Base-by-base conservation (phyloP, 2,113 vertebrate species). In the Morone saxatilis region DNA sequence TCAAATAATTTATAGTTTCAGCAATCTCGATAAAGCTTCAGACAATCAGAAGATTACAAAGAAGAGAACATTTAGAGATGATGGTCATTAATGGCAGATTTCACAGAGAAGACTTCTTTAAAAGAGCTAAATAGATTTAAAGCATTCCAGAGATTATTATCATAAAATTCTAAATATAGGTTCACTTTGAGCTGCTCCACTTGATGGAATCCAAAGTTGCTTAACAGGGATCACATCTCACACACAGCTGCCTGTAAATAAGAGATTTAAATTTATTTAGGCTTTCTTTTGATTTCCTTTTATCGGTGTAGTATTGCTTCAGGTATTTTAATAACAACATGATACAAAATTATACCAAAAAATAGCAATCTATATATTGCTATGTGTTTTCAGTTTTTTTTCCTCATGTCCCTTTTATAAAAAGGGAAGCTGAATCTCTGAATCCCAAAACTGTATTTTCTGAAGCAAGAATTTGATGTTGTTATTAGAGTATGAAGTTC, bases 21-120 rank as follows among this genome's bases (percentile, higher is more conserved):
- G 61, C 54, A 86, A 86, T 90, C 71, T 80, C 48, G 5, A 79
- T 79, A 80, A 91, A 84, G 94, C 92, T 93, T 84, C 71, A 89
- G 94, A 95, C 94, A 95, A 95, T 95, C 94, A 93, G 66, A 82
- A 47, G 60, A 84, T 74, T 71, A 76, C 5, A 81, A 65, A 57
- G 12, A 76, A 59, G 47, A 73, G 6, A 84, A 56, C 48, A 76
- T 71, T 71, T 69, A 7, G n/a, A 76, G 70, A 62, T 71, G 36
- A 54, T 59, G 74, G 60, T 88, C 60, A 43, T 54, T 38, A 17
- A 36, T 65, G 67, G 36, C 22, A 57, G 68, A 74, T 76, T 79
- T 54, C 31, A 69, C 7, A 78, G 50, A 69, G 36, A 36, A 1
- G 71, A 86, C 43, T 36, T 71, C 25, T 56, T 74, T 45, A 63